These are phyloP conservation scores for Slavum lentiscoides DNA, from an alignment of 2,888 invertebrate genomes.

Conservation along the genomic window DNA sequence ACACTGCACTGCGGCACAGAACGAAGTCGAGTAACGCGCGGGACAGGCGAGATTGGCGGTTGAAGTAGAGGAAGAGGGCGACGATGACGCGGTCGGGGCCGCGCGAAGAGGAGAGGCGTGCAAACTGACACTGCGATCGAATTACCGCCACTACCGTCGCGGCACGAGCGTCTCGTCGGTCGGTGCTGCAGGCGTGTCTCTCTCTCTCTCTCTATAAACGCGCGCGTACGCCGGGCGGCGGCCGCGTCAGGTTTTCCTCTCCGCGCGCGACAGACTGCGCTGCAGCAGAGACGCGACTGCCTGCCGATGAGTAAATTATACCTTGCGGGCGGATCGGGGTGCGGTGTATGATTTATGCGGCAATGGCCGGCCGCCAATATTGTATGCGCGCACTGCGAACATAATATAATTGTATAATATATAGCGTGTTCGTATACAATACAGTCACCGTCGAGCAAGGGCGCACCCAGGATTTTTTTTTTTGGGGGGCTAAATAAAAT, in stretches of 20 bases:
- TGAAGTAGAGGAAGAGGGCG: no score
- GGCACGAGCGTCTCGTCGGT: background rate
- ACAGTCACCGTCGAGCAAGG: no score
- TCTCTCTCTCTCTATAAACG: no score
- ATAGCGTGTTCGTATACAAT: no score
- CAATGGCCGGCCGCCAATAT: no score
- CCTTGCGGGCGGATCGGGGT: background rate
- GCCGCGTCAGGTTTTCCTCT: background rate
- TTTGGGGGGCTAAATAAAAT: no score
- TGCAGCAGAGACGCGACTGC: background rate
- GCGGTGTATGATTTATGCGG: background rate
- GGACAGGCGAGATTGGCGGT: background rate
- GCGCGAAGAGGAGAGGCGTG: background rate
- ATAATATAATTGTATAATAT: no score
- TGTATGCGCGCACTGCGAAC: no score
- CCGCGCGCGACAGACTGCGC: no score
- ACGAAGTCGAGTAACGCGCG: slow-evolving; percentile 14
- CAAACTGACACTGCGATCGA: slow-evolving; percentile 48
- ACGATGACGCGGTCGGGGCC: background rate
- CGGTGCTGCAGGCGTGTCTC: background rate
- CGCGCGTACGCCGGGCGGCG: background rate
- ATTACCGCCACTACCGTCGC: slow-evolving; percentile 42
- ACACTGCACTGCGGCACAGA: background rate
- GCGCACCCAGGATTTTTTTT: no score
- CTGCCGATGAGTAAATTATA: slow-evolving; percentile 1